Conservation (phyloP, 2,888 invertebrate species). For the Aleiodes testaceus region DNA sequence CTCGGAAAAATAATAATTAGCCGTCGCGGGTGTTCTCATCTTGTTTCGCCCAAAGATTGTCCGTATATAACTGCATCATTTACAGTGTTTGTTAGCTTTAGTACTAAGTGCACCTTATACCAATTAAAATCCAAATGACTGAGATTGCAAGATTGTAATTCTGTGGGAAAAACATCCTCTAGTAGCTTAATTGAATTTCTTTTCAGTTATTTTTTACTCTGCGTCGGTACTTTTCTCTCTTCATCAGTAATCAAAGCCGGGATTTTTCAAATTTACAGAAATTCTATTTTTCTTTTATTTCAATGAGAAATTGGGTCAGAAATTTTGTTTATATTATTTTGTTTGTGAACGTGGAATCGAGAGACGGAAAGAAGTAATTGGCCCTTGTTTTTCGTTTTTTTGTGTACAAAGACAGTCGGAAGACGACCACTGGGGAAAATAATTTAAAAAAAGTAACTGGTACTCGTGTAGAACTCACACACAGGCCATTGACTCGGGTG, state of each 20-base stretch:
- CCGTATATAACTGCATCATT: constrained; percentile 6
- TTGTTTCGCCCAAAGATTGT: background rate
- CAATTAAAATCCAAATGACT: constrained; percentile 11
- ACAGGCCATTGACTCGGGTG: constrained; percentile 66
- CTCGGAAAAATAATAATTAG: constrained; percentile 5
- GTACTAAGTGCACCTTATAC: background rate
- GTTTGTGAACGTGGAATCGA: background rate
- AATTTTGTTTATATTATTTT: too few relatives aligned
- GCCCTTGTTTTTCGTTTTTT: background rate
- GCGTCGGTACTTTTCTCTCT: background rate
- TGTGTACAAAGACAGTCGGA: constrained; percentile 11
- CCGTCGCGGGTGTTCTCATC: constrained; percentile 16
- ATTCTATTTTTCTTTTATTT: background rate
- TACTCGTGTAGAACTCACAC: constrained; percentile 26
- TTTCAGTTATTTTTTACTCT: background rate
- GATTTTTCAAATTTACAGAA: background rate
- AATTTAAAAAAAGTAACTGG: background rate
- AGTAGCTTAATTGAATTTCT: constrained; percentile 4
- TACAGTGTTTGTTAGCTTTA: background rate
- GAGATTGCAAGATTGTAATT: background rate
- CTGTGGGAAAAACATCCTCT: background rate
- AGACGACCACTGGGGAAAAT: constrained; percentile 28
- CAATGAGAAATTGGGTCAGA: background rate
- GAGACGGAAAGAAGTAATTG: background rate
- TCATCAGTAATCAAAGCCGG: background rate